Conservation (phyloP, 2,888 invertebrate species). For the Teleiodes luculella region DNA sequence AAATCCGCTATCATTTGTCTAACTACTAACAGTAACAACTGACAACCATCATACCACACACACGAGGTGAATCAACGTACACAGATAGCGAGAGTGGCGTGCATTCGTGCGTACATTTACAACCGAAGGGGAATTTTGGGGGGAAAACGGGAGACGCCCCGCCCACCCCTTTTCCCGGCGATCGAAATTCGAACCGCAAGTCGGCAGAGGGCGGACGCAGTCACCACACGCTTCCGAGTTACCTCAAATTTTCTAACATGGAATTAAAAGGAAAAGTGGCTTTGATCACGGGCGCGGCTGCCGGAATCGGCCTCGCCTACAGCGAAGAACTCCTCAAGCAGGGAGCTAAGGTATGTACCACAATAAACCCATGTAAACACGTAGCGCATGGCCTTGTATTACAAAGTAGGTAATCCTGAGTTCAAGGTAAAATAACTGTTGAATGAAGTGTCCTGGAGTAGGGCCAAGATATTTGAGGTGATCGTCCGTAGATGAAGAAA, state of each 20-base stretch:
- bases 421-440: constrained; percentile 60
- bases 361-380: constrained; percentile 21
- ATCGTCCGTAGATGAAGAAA: constrained; percentile 18
- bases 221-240: constrained; percentile 22
- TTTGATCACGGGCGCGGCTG: constrained; percentile 85
- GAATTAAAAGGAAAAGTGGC: constrained; percentile 87
- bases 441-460: constrained; percentile 44
- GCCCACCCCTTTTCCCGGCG: constrained; percentile 31
- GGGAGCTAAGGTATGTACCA: constrained; percentile 82
- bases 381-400: constrained; percentile 23
- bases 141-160: constrained; percentile 45
- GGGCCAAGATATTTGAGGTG: constrained; percentile 28
- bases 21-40: not conserved
- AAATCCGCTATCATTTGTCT: too few relatives aligned
- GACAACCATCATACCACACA: constrained; percentile 2
- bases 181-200: constrained; percentile 63
- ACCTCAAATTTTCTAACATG: constrained; percentile 57
- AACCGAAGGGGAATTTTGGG: constrained; percentile 52
- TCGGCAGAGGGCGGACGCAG: constrained; percentile 27
- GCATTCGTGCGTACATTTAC: constrained; percentile 68
- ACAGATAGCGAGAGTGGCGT: constrained; percentile 53
- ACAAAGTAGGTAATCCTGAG: constrained; percentile 37
- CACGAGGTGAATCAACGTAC: constrained; percentile 10
- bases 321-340: constrained; percentile 84
- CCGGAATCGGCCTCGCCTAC: constrained; percentile 85